Conservation (phyloP, 2,888 invertebrate species). For the Lepidonotus clava region DNA sequence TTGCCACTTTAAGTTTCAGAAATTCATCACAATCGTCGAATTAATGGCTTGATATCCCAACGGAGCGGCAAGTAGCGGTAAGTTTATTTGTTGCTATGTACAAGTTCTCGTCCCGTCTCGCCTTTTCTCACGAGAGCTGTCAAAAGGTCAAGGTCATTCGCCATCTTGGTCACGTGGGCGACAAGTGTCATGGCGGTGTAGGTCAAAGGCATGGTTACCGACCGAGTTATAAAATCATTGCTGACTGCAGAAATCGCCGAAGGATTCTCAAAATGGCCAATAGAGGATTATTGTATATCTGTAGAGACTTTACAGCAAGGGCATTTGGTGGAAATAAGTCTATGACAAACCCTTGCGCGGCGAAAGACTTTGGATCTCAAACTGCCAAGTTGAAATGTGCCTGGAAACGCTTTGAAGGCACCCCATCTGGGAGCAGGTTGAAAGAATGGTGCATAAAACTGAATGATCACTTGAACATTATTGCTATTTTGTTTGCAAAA, state of each 20-base stretch:
- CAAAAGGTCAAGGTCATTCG: conserved; percentile 15
- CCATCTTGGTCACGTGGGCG: conserved; percentile 20
- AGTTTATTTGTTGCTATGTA: conserved; percentile 47
- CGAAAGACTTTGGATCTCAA: background rate
- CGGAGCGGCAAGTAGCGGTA: background rate
- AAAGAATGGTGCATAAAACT: background rate
- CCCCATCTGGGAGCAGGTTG: background rate
- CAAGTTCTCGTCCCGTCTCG: conserved; percentile 23
- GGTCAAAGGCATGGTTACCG: conserved; percentile 16
- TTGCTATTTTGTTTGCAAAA: conserved; percentile 65
- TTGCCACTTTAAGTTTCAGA: too few relatives aligned
- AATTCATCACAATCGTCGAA: too few relatives aligned
- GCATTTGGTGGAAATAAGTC: conserved; percentile 31
- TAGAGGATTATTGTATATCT: conserved; percentile 4
- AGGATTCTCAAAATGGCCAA: background rate
- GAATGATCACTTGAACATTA: conserved; percentile 54
- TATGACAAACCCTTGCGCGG: background rate
- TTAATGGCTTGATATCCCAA: too few relatives aligned
- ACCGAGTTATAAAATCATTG: background rate
- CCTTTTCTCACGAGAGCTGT: background rate
- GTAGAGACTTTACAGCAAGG: conserved; percentile 7
- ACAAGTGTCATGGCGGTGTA: conserved; percentile 18
- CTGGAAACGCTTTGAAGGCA: background rate
- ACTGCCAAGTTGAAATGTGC: conserved; percentile 38
- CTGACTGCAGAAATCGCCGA: background rate